A percentile compares a stretch with the other conserved stretches of the same genome.
Evolutionary conservation across 2,113 vertebrate genomes (phyloP).

Genomic region (Aplodontia rufa): DNA sequence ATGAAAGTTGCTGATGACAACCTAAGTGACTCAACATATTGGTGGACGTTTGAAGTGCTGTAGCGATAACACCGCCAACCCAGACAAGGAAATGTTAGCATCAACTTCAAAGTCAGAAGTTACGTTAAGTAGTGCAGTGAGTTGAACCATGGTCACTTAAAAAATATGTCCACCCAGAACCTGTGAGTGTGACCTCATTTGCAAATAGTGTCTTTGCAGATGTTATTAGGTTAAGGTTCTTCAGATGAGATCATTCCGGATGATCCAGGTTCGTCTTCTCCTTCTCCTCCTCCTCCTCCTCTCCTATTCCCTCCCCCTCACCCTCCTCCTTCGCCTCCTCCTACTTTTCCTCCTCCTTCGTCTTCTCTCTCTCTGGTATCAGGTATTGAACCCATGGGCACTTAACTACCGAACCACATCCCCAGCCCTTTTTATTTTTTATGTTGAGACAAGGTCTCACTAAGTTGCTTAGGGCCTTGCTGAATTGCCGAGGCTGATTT

Average conservation of each 20-base stretch:
- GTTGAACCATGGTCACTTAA: not conserved
- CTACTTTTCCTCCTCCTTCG: too few species aligned
- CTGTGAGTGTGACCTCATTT: not conserved
- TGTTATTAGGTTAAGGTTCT: not conserved
- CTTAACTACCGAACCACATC: too few species aligned
- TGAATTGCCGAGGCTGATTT: too few species aligned
- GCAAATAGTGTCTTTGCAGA: not conserved
- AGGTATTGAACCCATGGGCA: too few species aligned
- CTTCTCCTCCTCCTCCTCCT: too few species aligned
- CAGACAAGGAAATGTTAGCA: not conserved
- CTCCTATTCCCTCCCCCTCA: too few species aligned
- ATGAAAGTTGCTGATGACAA: not conserved
- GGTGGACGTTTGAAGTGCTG: not conserved
- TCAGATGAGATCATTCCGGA: not conserved
- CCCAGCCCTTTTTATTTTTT: too few species aligned
- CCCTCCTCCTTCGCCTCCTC: too few species aligned
- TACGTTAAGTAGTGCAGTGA: not conserved
- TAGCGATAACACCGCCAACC: not conserved
- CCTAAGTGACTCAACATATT: not conserved
- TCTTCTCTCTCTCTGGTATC: too few species aligned
- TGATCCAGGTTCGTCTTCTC: too few species aligned
- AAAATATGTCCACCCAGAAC: not conserved
- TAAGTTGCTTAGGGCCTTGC: too few species aligned
- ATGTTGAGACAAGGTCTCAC: too few species aligned
- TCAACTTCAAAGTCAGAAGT: not conserved